Evolutionary conservation across 1,140 invertebrate species (phyloP).

Genomic region (Pteromalus puparum): DNA sequence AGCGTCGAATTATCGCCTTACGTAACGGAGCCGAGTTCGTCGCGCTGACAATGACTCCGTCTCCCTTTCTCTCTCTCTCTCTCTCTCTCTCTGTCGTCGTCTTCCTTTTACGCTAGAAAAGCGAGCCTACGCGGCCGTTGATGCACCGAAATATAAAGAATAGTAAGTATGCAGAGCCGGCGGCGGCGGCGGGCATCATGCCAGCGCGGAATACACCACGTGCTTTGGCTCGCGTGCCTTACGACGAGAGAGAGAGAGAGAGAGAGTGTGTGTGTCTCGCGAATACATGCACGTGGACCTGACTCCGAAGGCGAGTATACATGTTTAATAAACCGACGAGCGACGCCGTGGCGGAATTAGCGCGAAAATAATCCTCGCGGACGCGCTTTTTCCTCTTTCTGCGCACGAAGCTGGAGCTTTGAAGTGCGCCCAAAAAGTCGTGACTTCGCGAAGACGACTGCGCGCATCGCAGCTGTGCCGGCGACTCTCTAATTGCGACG

Average conservation of each 20-base stretch:
- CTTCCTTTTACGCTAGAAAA: constrained; percentile 27
- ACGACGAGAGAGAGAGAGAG: no score
- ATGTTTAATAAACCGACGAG: constrained; percentile 20
- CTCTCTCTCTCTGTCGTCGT: neutral
- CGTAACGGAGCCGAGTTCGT: constrained; percentile 8
- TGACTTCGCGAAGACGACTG: neutral
- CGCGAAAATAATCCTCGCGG: constrained; percentile 16
- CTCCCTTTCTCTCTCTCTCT: neutral
- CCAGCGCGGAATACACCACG: constrained; percentile 38
- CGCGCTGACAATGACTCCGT: constrained; percentile 37
- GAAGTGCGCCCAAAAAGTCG: neutral
- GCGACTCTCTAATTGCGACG: constrained; percentile 24
- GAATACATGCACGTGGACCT: neutral
- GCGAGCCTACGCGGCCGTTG: neutral
- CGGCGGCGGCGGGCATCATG: neutral
- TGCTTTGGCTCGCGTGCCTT: constrained; percentile 6
- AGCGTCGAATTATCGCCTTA: constrained; percentile 3
- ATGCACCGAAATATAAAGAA: neutral
- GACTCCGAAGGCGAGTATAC: no score
- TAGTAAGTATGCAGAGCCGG: constrained; percentile 16
- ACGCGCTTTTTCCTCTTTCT: neutral
- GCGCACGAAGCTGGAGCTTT: neutral
- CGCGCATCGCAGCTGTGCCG: no score
- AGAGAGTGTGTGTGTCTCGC: no score
- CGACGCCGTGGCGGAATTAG: neutral